Evolutionary conservation across 1,140 invertebrate genomes (phyloP), one percentile per base, ranked within the genome.

Genomic region (Spodoptera frugiperda): DNA sequence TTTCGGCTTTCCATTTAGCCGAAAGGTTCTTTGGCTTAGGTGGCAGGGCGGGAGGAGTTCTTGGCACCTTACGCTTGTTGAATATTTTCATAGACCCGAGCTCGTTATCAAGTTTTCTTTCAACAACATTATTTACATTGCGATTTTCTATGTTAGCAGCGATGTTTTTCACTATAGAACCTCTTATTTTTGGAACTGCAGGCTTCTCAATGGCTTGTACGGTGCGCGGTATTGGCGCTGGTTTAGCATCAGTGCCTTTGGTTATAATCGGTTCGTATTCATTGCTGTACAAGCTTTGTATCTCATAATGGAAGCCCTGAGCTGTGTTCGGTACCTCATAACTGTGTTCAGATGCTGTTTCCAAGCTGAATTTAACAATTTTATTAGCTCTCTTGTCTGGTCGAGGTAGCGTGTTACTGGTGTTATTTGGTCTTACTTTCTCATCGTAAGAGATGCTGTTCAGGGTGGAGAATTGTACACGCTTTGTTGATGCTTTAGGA

Each of bases 21-120:
- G 90, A 95, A 87, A 95, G 94, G 94, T 95, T 96, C 89, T 95
- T 95, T 80, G 96, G 96, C 87, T 97, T 97, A 17, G 96, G 96
- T 12, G 96, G 96, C 72, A 97, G 86, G 68, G 96, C 96, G 74
- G 96, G 96, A 33, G 96, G 96, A 55, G 95, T 95, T 84, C 96
- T 95, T 78, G 95, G 93, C 39, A 95, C 95, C 88, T 96, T 96
- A 80, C 87, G 93, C 80, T 94, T 95, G 78, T 95, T 94, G 59
- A 95, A 91, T 78, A 92, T 92, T 68, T 93, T 93, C 89, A 93
- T 93, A 14, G 89, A 84, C 71, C 88, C 90, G 33, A 88, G 78
- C 73, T 86, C 88, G n/a, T 82, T 89, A 51, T 91, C 90, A 71
- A 73, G 72, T 74, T 89, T 91, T 68, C 78, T 77, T 67, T 93